Conservation (phyloP, 2,113 vertebrate species). For the Pyxicephalus adspersus region DNA sequence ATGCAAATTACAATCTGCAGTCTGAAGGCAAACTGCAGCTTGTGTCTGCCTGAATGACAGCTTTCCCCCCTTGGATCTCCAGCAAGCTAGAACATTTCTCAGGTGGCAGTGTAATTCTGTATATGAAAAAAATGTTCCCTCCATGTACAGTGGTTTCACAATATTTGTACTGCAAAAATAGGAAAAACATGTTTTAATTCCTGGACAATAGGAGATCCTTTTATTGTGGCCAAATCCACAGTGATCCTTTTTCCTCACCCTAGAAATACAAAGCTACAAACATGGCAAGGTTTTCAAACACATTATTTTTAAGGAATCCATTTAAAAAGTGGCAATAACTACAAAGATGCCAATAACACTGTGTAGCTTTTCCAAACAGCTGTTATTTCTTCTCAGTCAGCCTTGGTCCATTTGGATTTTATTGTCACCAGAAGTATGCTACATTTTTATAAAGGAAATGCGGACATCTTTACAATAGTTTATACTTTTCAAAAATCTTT, state of each 20-base stretch:
- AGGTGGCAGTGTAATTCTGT: not conserved
- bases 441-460: not conserved
- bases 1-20: slow-evolving; percentile 73
- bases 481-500: too few species aligned
- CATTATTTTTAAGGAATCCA: not conserved
- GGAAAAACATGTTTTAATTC: not conserved
- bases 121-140: not conserved
- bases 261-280: not conserved
- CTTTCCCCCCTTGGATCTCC: not conserved
- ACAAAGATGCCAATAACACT: slow-evolving; percentile 3
- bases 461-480: too few species aligned
- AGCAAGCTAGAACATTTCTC: slow-evolving; percentile 25
- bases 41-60: slow-evolving; percentile 32
- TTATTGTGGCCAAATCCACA: not conserved
- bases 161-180: not conserved
- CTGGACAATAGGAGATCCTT: not conserved
- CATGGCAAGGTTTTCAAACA: not conserved
- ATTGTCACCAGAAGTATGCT: not conserved
- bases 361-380: not conserved
- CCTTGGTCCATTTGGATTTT: slow-evolving; percentile 13
- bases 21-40: slow-evolving; percentile 65
- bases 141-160: not conserved
- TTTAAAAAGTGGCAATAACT: not conserved
- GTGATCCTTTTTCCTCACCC: not conserved
- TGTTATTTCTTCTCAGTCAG: not conserved